Percentiles rank a stretch among this genome's conserved stretches.
phyloP scores from a whole-genome alignment of 2,888 invertebrate genomes.

The Idaea straminata region DNA sequence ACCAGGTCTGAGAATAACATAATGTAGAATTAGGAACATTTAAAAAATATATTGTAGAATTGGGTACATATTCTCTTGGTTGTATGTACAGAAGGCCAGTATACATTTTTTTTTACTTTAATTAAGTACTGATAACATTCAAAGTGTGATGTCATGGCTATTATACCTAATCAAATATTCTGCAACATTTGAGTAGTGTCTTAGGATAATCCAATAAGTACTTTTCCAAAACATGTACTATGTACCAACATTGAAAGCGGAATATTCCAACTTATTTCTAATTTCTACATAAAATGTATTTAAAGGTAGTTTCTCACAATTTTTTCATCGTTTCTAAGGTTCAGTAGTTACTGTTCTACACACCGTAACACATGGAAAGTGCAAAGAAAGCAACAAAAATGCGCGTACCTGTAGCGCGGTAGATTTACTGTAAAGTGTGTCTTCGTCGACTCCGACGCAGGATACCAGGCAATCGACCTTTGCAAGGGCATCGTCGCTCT shows the following conservation, averaged over 20 bases:
- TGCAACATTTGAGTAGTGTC: not conserved
- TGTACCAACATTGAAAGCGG: not conserved
- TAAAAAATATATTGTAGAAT: not conserved
- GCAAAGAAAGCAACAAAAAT: conserved; percentile 29
- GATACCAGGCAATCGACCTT: conserved; percentile 95
- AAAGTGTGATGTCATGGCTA: not conserved
- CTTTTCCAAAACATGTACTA: not conserved
- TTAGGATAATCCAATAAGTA: not conserved
- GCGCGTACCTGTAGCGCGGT: conserved; percentile 91
- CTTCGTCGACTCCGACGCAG: conserved; percentile 96
- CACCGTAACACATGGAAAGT: conserved; percentile 8
- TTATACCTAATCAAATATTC: not conserved
- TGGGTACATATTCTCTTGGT: not conserved
- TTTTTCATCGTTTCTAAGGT: not conserved
- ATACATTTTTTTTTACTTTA: not conserved
- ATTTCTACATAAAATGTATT: not conserved
- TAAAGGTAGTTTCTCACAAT: not conserved
- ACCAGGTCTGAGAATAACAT: conserved; percentile 87
- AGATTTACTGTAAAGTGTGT: conserved; percentile 97
- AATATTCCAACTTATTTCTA: not conserved
- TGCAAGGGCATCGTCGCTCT: conserved; percentile 86
- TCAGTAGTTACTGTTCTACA: not conserved
- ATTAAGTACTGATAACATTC: not conserved
- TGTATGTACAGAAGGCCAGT: not conserved
- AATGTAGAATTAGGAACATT: not conserved